Percentiles rank a stretch among this genome's conserved stretches.
Conservation (phyloP, 2,113 vertebrate genomes). For the Sitta europaea region DNA sequence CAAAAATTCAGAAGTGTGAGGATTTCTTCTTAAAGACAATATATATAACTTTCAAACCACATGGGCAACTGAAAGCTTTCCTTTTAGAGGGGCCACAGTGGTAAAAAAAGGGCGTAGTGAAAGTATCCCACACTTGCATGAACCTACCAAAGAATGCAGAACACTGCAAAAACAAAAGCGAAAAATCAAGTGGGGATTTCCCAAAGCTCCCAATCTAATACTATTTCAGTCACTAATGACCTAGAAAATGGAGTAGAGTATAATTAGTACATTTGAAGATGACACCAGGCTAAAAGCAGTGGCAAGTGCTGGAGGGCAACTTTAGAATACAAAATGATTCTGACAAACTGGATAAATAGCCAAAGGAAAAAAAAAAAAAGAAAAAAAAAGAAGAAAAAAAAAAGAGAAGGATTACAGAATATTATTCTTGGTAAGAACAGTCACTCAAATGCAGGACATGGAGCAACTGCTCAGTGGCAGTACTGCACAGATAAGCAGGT, state of each 20-base stretch:
- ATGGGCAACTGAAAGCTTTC: neutral
- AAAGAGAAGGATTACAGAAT: neutral
- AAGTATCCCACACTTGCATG: neutral
- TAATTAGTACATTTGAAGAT: neutral
- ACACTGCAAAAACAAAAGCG: neutral
- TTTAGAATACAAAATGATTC: neutral
- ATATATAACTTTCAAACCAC: neutral
- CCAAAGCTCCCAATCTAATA: neutral
- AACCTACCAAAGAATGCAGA: neutral
- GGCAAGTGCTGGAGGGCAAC: neutral
- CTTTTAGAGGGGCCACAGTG: neutral
- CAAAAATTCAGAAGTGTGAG: neutral
- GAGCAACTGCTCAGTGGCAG: neutral
- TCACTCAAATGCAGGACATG: neutral
- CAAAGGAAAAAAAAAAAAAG: rapidly evolving
- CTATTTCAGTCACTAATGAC: slow-evolving; percentile 5
- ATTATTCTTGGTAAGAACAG: neutral
- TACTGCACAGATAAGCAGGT: neutral
- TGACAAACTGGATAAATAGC: neutral
- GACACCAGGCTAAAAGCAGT: neutral
- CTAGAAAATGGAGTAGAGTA: neutral
- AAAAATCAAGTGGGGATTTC: neutral
- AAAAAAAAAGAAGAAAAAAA: neutral
- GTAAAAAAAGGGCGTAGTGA: neutral
- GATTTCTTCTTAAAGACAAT: neutral